A percentile compares a stretch with the other conserved stretches of the same genome.
phyloP scores from a whole-genome alignment of 2,797 vertebrate species.

The Scomberomorus guttatus region DNA sequence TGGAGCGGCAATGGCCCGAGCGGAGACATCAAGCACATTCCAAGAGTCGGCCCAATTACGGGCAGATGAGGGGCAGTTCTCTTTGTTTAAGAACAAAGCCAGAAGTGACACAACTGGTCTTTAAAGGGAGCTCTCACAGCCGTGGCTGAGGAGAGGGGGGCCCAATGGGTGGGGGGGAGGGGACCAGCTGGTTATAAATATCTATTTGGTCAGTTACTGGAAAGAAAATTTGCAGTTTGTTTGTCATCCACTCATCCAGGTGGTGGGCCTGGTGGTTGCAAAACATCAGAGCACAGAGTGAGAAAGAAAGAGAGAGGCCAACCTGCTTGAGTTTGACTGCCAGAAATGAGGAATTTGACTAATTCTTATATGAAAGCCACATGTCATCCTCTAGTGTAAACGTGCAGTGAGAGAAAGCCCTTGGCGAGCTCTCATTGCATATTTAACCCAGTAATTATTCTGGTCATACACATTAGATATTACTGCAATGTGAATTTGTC shows the following conservation, averaged over 20 bases:
- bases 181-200: constrained; percentile 89
- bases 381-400: constrained; percentile 70
- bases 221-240: constrained; percentile 86
- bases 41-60: constrained; percentile 86
- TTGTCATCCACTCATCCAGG: constrained; percentile 86
- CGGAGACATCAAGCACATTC: constrained; percentile 88
- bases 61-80: constrained; percentile 86
- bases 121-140: constrained; percentile 85
- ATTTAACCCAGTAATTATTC: constrained; percentile 66
- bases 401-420: constrained; percentile 60
- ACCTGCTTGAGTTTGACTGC: constrained; percentile 77
- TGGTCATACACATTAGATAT: constrained; percentile 50
- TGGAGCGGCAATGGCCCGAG: constrained; percentile 72
- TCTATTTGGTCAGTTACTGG: constrained; percentile 89
- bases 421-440: constrained; percentile 53
- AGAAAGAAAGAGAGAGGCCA: constrained; percentile 48
- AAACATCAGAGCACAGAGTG: constrained; percentile 73
- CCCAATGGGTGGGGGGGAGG: constrained; percentile 70
- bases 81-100: constrained; percentile 90
- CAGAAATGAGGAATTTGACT: constrained; percentile 77
- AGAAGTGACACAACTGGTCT: constrained; percentile 87
- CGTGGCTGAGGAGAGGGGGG: constrained; percentile 58
- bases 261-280: constrained; percentile 81
- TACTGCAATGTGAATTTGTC: constrained; percentile 51
- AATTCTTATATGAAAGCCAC: constrained; percentile 80